Evolutionary conservation across 1,140 invertebrate genomes (phyloP).

Genomic region (Lethocerus indicus): DNA sequence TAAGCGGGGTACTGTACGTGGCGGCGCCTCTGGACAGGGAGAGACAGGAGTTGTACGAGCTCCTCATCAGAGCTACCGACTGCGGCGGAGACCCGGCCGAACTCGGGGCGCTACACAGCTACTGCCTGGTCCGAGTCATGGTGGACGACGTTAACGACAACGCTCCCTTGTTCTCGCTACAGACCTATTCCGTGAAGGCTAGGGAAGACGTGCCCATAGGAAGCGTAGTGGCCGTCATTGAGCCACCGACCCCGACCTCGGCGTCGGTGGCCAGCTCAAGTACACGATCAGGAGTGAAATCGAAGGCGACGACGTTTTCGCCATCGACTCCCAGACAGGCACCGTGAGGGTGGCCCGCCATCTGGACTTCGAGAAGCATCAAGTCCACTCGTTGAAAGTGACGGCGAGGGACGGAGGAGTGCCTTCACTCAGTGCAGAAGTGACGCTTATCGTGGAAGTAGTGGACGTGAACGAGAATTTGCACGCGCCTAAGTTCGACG

Average conservation of each 20-base stretch:
- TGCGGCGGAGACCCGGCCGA: constrained; percentile 36
- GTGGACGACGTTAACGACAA: constrained; percentile 89
- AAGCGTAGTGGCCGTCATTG: constrained; percentile 65
- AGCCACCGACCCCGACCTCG: constrained; percentile 76
- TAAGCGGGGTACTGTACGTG: constrained; percentile 59
- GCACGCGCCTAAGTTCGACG: constrained; percentile 65
- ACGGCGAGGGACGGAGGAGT: constrained; percentile 63
- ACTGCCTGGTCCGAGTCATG: constrained; percentile 57
- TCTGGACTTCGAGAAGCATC: constrained; percentile 75
- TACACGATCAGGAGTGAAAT: constrained; percentile 53
- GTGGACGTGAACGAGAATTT: constrained; percentile 88
- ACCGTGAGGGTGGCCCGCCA: constrained; percentile 55
- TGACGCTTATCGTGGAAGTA: constrained; percentile 67
- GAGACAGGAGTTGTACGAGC: constrained; percentile 59
- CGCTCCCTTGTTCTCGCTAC: constrained; percentile 57
- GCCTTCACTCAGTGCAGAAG: constrained; percentile 52
- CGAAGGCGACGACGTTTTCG: constrained; percentile 32
- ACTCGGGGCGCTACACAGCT: constrained; percentile 38
- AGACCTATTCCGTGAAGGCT: constrained; percentile 62
- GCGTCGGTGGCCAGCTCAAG: constrained; percentile 53
- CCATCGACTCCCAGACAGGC: constrained; percentile 65
- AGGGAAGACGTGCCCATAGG: constrained; percentile 82
- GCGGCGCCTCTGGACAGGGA: constrained; percentile 68
- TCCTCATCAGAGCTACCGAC: constrained; percentile 69
- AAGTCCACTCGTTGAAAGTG: constrained; percentile 73